Conservation (phyloP, 2,888 invertebrate species). For the Torymus texanus region DNA sequence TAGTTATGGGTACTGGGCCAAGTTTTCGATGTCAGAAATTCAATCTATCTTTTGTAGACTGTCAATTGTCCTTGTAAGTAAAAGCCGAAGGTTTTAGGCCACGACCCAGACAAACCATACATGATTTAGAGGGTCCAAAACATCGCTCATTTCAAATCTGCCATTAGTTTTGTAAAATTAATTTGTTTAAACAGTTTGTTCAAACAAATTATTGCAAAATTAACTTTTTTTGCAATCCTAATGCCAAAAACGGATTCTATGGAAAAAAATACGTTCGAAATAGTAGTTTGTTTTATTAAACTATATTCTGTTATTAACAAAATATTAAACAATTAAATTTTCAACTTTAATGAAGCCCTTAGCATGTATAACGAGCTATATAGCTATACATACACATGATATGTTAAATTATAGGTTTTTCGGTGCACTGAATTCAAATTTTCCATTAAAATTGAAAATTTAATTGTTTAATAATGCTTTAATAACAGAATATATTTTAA, state of each 20-base stretch:
- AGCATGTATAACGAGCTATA: too few relatives aligned
- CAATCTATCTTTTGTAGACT: too few relatives aligned
- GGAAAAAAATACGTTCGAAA: constrained; percentile 3
- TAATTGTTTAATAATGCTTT: background rate
- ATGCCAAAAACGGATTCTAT: background rate
- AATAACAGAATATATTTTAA: background rate
- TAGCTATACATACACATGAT: too few relatives aligned
- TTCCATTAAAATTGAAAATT: background rate
- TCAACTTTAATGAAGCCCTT: too few relatives aligned
- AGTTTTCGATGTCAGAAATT: too few relatives aligned
- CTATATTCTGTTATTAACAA: background rate
- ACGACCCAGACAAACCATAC: background rate
- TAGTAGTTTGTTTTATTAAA: too few relatives aligned
- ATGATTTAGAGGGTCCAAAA: background rate
- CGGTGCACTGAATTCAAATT: too few relatives aligned
- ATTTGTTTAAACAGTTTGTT: background rate
- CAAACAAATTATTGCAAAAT: too few relatives aligned
- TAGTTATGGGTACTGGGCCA: too few relatives aligned
- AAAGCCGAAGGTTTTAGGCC: background rate
- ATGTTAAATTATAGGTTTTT: too few relatives aligned
- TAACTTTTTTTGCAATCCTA: too few relatives aligned
- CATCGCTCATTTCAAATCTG: background rate
- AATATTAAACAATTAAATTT: background rate
- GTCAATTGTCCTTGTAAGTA: too few relatives aligned
- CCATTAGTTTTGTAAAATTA: constrained; percentile 3